phyloP scores from a whole-genome alignment of 2,888 invertebrate genomes.

The Oligia latruncula region DNA sequence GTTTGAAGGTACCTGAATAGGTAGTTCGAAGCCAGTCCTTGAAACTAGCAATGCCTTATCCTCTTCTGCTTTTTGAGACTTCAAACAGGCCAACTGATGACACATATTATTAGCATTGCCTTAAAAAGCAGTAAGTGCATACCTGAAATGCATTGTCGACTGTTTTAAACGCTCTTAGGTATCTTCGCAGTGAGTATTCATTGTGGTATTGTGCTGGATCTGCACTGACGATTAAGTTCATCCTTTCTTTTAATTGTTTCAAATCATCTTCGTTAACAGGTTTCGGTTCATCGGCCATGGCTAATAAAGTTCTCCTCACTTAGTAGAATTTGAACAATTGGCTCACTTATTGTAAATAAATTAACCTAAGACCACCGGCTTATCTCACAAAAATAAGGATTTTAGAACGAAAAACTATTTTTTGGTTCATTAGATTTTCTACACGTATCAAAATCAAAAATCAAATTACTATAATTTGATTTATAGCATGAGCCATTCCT shows the following conservation, averaged over 20 bases:
- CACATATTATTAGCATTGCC: not conserved
- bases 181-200: conserved; percentile 93
- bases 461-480: not conserved
- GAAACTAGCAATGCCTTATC: not conserved
- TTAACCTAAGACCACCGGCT: not conserved
- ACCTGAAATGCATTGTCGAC: conserved; percentile 94
- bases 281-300: conserved; percentile 85
- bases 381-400: conserved; percentile 38
- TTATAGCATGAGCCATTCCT: conserved; percentile 28
- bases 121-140: conserved; percentile 54
- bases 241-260: conserved; percentile 92
- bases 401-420: conserved; percentile 39
- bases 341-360: conserved; percentile 19
- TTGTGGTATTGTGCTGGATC: conserved; percentile 94
- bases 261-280: conserved; percentile 91
- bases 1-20: not conserved
- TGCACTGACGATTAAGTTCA: conserved; percentile 93
- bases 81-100: not conserved
- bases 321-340: conserved; percentile 4
- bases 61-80: not conserved
- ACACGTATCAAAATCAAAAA: conserved; percentile 45
- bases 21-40: not conserved
- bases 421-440: conserved; percentile 42
- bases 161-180: conserved; percentile 93
- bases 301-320: conserved; percentile 20